A percentile compares a stretch with the other conserved stretches of the same genome.
These are phyloP conservation scores for Paedocypris micromegethes DNA, from an alignment of 2,797 vertebrate species.

Conservation along the genomic window DNA sequence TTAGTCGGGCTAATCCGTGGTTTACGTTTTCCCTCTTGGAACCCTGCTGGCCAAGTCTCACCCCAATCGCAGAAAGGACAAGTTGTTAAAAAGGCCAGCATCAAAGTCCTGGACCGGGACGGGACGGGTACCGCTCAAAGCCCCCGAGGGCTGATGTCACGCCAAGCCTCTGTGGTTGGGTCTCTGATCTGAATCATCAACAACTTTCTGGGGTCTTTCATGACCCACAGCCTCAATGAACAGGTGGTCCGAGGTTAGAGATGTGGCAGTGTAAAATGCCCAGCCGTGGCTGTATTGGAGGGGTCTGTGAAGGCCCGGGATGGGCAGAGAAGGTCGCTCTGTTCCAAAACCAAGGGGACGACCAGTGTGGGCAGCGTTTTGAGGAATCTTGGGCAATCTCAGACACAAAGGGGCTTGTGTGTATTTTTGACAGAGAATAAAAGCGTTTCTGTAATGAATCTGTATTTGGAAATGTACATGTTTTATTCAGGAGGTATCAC, in stretches of 20 bases:
- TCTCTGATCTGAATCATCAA: conserved; percentile 61
- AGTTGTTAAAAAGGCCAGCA: conserved; percentile 63
- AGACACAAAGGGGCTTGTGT: background rate
- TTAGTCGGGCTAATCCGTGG: conserved; percentile 74
- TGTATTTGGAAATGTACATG: no score
- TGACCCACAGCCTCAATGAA: conserved; percentile 44
- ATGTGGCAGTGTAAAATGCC: conserved; percentile 51
- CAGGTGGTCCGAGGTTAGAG: conserved; percentile 45
- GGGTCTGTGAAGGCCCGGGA: background rate
- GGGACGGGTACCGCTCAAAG: conserved; percentile 52
- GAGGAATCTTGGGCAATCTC: background rate
- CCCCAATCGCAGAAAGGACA: conserved; percentile 62
- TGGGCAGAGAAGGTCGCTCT: conserved; percentile 23
- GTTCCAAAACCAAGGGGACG: background rate
- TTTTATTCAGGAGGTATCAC: no score
- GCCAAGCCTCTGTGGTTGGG: conserved; percentile 46
- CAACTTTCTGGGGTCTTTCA: conserved; percentile 64
- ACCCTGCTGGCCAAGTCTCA: conserved; percentile 71
- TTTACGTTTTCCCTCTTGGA: conserved; percentile 70
- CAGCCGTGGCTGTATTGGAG: conserved; percentile 7
- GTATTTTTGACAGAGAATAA: no score
- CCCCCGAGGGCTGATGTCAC: conserved; percentile 47
- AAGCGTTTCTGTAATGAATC: no score
- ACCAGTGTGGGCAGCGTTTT: background rate
- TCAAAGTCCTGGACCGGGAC: conserved; percentile 62